Percentiles rank a stretch among this genome's conserved stretches.
Evolutionary conservation across 2,888 invertebrate genomes (phyloP).

Genomic region (Eudasyphora cyanicolor): DNA sequence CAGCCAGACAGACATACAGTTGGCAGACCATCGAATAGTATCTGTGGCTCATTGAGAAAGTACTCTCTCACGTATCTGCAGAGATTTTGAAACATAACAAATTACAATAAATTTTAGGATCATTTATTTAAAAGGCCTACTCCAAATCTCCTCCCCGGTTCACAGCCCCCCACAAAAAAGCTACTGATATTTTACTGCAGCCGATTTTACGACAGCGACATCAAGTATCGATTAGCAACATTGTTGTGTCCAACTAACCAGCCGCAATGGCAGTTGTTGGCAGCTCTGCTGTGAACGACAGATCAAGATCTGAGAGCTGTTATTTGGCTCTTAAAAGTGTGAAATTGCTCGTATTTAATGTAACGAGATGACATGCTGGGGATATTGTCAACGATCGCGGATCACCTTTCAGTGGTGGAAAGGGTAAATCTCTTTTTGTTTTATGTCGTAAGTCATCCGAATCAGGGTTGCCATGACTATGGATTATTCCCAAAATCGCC

Average conservation of each 20-base stretch:
- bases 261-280: not conserved
- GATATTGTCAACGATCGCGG: conserved; percentile 72
- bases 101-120: conserved; percentile 59
- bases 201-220: not conserved
- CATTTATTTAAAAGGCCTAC: conserved; percentile 53
- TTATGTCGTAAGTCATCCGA: conserved; percentile 18
- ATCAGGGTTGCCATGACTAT: conserved; percentile 52
- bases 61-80: conserved; percentile 22
- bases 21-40: conserved; percentile 42
- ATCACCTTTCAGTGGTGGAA: conserved; percentile 40
- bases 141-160: conserved; percentile 16
- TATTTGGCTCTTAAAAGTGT: conserved; percentile 67
- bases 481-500: too few species aligned
- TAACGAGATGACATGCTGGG: conserved; percentile 72
- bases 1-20: conserved; percentile 15
- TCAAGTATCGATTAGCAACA: not conserved
- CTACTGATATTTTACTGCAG: not conserved
- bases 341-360: conserved; percentile 75
- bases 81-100: conserved; percentile 53
- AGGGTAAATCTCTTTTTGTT: conserved; percentile 9
- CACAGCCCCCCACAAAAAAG: not conserved
- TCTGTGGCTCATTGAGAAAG: conserved; percentile 52
- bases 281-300: conserved; percentile 51
- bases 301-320: conserved; percentile 43
- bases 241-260: not conserved